A percentile compares a stretch with the other conserved stretches of the same genome.
Conservation (phyloP, 2,113 vertebrate species). For the Tetraodon nigroviridis region DNA sequence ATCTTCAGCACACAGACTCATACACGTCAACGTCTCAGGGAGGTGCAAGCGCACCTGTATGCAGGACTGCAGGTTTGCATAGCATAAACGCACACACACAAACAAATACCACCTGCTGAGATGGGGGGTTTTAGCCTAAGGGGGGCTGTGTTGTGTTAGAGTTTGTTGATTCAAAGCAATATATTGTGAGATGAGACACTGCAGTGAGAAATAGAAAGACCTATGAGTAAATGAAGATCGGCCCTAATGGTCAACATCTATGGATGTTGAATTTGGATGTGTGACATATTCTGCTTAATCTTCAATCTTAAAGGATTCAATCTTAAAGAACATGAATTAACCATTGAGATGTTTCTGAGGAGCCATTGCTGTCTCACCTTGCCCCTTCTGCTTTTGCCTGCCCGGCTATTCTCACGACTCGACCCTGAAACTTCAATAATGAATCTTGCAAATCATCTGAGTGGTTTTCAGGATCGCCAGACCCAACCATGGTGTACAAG, state of each 20-base stretch:
- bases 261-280: slow-evolving; percentile 14
- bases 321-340: neutral
- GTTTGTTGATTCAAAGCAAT: no score
- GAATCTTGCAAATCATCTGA: slow-evolving; percentile 45
- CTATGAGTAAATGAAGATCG: slow-evolving; percentile 34
- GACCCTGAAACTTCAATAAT: slow-evolving; percentile 22
- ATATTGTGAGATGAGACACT: no score
- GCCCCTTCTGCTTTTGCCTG: neutral
- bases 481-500: slow-evolving; percentile 4
- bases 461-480: slow-evolving; percentile 36
- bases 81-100: slow-evolving; percentile 15
- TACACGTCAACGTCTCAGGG: slow-evolving; percentile 24
- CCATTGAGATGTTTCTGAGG: no score
- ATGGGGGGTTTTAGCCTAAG: neutral
- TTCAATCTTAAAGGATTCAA: slow-evolving; percentile 1
- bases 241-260: neutral
- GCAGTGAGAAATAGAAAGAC: neutral
- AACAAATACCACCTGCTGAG: neutral
- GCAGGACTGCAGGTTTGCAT: slow-evolving; percentile 21
- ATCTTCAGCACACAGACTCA: slow-evolving; percentile 7
- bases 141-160: no score
- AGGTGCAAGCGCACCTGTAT: slow-evolving; percentile 7
- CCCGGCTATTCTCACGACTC: slow-evolving; percentile 4
- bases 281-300: neutral
- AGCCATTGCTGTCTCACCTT: no score